Conservation (phyloP, 1,140 invertebrate species). For the Drosophila pandora region DNA sequence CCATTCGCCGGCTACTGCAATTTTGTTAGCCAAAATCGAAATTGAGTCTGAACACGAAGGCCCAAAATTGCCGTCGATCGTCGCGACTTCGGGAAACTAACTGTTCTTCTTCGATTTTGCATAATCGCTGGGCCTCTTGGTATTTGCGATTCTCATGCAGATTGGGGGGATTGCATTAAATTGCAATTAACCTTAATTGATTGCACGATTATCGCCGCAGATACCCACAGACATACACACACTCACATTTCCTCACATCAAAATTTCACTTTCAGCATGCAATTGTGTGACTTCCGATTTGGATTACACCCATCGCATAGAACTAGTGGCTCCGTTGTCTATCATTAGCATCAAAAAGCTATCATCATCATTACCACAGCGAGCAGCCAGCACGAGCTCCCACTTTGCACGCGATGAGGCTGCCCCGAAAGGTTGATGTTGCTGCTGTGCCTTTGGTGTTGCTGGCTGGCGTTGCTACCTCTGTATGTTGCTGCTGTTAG, state of each 20-base stretch:
- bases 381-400: conserved; percentile 64
- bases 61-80: conserved; percentile 52
- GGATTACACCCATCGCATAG: conserved; percentile 41
- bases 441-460: conserved; percentile 24
- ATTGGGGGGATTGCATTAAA: conserved; percentile 67
- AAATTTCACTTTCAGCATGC: conserved; percentile 71
- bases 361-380: conserved; percentile 74
- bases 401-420: conserved; percentile 72
- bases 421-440: conserved; percentile 38
- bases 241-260: conserved; percentile 25
- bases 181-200: conserved; percentile 78
- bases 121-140: conserved; percentile 48
- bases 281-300: conserved; percentile 67
- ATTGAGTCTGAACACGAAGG: conserved; percentile 65
- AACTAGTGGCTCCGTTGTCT: conserved; percentile 39
- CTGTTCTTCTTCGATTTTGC: conserved; percentile 67
- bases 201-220: conserved; percentile 68
- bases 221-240: neutral
- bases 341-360: conserved; percentile 80
- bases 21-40: conserved; percentile 52
- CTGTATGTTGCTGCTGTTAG: conserved; percentile 46
- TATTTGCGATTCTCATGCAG: conserved; percentile 20
- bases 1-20: conserved; percentile 64
- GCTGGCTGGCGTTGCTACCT: neutral
- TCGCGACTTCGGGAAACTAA: conserved; percentile 60